Evolutionary conservation across 1,140 invertebrate genomes (phyloP).

Genomic region (Tetragonula clypearis): DNA sequence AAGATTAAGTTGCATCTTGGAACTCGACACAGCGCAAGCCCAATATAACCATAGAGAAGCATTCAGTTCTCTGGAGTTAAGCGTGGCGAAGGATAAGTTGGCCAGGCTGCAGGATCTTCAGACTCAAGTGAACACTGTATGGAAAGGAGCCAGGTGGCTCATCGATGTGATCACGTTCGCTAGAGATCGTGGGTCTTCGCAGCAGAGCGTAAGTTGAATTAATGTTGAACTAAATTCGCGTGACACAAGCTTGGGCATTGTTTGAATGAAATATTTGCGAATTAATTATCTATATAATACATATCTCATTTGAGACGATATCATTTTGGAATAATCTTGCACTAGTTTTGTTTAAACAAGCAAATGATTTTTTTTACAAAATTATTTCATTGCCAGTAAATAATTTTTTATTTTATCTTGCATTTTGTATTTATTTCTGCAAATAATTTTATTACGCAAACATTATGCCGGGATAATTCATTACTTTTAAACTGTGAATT

Average conservation of each 20-base stretch:
- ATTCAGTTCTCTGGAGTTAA: slow-evolving; percentile 94
- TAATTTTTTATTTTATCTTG: too few species aligned
- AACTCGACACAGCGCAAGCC: slow-evolving; percentile 95
- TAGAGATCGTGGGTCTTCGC: slow-evolving; percentile 86
- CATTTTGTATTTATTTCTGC: too few species aligned
- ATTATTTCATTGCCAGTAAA: too few species aligned
- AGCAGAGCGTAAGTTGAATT: slow-evolving; percentile 68
- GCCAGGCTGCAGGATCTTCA: slow-evolving; percentile 91
- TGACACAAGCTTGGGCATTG: not conserved
- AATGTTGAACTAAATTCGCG: slow-evolving; percentile 23
- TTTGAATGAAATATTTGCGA: too few species aligned
- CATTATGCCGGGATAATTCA: too few species aligned
- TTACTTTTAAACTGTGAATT: too few species aligned
- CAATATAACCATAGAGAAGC: slow-evolving; percentile 96
- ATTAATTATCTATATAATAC: too few species aligned
- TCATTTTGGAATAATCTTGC: too few species aligned
- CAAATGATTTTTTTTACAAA: too few species aligned
- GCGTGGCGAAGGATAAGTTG: slow-evolving; percentile 91
- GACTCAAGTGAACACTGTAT: slow-evolving; percentile 90
- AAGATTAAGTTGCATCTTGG: slow-evolving; percentile 94
- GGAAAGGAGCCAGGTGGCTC: slow-evolving; percentile 97
- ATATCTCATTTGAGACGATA: too few species aligned
- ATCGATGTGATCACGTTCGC: slow-evolving; percentile 97
- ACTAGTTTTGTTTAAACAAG: too few species aligned
- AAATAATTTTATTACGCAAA: too few species aligned